Base-by-base conservation (phyloP, 2,113 vertebrate genomes). In the Paraplagusia blochii region DNA sequence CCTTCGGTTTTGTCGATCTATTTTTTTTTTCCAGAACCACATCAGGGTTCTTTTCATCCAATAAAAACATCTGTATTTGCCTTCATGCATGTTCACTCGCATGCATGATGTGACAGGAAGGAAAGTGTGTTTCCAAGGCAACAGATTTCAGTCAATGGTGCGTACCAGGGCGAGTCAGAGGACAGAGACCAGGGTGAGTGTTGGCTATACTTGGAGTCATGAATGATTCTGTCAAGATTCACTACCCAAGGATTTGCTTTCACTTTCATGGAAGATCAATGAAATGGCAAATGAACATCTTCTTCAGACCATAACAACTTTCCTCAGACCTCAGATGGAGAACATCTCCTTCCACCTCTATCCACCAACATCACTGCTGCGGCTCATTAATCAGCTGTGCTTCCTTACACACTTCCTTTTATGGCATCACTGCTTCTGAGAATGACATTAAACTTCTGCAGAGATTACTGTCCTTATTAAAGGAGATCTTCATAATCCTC, bases 391-490 rank as follows among this genome's bases (percentile, higher is more conserved):
- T 40, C 38, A 40, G 5, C 38, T 11, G 1, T 10, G 9, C 38
- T 13, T 40, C 38, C 38, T 50, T 44, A 38, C 15, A 19, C 17
- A 4, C 51, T 44, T 76, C 54, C 39, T 59, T 29, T 36, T 34
- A 44, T 38, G 44, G 38, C 39, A 42, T 64, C 53, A 9, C 44
- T 17, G 59, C 57, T 58, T 72, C 52, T 49, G 16, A 63, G 50
- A 71, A 58, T 11, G 35, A 48, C 51, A 54, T 64, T 64, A 42
- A 82, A 83, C 57, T 58, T 51, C 53, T 35, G 70, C 57, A 40
- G 49, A 80, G 77, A 85, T 84, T 77, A 82, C 66, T n/a, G 53
- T 44, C 63, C 71, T 80, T 75, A 80, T 81, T 84, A 54, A 70
- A 80, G 78, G 69, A 74, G 77, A 81, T 75, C 68, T 69, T 51